Evolutionary conservation across 2,888 invertebrate species (phyloP).

Genomic region (Orchestes rusci): DNA sequence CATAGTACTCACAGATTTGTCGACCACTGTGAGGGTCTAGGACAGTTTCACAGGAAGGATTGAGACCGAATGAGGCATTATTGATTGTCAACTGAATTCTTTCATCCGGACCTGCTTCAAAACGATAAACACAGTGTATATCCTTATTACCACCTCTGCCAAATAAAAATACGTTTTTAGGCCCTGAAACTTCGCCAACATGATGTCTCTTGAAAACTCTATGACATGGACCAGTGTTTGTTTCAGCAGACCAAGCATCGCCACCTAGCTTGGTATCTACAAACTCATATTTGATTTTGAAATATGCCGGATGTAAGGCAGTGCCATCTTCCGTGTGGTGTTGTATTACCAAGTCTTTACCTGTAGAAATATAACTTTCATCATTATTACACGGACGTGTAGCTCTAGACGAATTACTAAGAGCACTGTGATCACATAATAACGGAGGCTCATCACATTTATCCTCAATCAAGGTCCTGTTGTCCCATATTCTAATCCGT

Average conservation of each 20-base stretch:
- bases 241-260: slow-evolving; percentile 49
- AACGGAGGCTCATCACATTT: slow-evolving; percentile 73
- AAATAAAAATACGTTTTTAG: slow-evolving; percentile 71
- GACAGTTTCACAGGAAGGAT: slow-evolving; percentile 59
- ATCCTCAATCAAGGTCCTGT: slow-evolving; percentile 58
- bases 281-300: slow-evolving; percentile 72
- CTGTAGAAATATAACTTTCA: slow-evolving; percentile 68
- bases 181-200: slow-evolving; percentile 57
- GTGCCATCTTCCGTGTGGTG: slow-evolving; percentile 64
- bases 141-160: slow-evolving; percentile 75
- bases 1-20: slow-evolving; percentile 48
- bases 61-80: slow-evolving; percentile 66
- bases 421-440: slow-evolving; percentile 73
- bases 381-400: slow-evolving; percentile 72
- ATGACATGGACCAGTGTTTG: slow-evolving; percentile 47
- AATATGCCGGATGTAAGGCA: slow-evolving; percentile 69
- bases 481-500: slow-evolving; percentile 68
- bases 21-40: slow-evolving; percentile 66
- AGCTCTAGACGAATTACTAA: slow-evolving; percentile 63
- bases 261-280: slow-evolving; percentile 67
- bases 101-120: slow-evolving; percentile 47
- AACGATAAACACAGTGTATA: slow-evolving; percentile 69
- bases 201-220: slow-evolving; percentile 58
- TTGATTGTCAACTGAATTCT: slow-evolving; percentile 59
- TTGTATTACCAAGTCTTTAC: slow-evolving; percentile 45